Evolutionary conservation across 2,888 invertebrate species (phyloP), one percentile per base, ranked within the genome.

Genomic region (Aphidius colemani): DNA sequence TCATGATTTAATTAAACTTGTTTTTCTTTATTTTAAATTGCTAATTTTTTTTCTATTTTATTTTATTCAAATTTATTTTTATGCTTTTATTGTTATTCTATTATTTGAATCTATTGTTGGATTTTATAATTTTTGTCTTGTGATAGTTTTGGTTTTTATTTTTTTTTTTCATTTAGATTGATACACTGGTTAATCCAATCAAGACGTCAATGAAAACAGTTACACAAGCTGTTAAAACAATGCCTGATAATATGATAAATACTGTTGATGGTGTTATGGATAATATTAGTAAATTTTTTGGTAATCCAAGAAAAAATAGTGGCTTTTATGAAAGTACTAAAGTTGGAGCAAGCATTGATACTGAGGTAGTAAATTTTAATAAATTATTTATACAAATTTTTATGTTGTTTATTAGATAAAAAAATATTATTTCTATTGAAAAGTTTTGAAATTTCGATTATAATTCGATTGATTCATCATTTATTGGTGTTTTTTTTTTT

Each of bases 181-280:
- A 90, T 75, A 89, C 89, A 18, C 82, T 94, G 51, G 90, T 94
- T 56, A 91, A 92, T 76, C 94, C 96, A 0, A 83, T 96, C 65
- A 89, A 90, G 75, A 90, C 89, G 6, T 93, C 94, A 0, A 93
- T 95, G 86, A 89, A 91, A 75, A 90, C 83, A 30, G 85, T 90
- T 30, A 87, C 89, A 2, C 86, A 86, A 72, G 89, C 92, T 0
- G 90, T 96, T 41, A 92, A 93, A 81, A 90, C 92, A 59, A 92
- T 95, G 86, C 95, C 96, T 0, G 95, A 96, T 77, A 93, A 93
- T 74, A 88, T 96, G 69, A 87, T 91, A 45, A 93, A 90, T 72
- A 93, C 94, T 0, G 91, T 95, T 0, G 92, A 93, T 75, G 92
- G 91, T 66, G 89, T 94, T 44, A 90, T 93, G 84, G 93, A 90